Conservation (phyloP, 2,797 vertebrate genomes). For the Bradypus variegatus region DNA sequence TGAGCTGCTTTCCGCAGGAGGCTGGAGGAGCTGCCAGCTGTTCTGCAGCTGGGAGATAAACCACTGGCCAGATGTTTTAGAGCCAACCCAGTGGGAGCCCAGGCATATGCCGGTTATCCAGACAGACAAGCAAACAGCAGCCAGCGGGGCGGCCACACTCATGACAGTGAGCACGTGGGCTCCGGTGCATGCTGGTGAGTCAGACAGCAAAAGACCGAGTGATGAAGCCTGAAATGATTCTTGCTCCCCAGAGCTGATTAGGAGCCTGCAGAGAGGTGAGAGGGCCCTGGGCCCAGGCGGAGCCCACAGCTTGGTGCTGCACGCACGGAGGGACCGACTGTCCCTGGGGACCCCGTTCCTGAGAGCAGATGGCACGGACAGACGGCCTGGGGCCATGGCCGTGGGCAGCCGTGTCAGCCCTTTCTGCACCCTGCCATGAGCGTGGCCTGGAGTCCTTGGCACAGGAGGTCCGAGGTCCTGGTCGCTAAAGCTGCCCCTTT, state of each 20-base stretch:
- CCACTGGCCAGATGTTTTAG: constrained; percentile 67
- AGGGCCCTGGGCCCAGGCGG: background rate
- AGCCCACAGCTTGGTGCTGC: background rate
- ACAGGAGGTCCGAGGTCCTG: too few relatives aligned
- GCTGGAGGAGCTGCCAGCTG: constrained; percentile 6
- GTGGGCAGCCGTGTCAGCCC: background rate
- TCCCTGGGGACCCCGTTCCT: constrained; percentile 53
- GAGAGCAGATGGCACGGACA: constrained; percentile 27
- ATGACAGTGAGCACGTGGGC: constrained; percentile 57
- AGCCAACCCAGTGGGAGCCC: constrained; percentile 62
- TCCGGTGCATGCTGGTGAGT: background rate
- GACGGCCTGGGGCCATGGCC: background rate
- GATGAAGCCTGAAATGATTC: constrained; percentile 45
- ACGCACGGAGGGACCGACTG: background rate
- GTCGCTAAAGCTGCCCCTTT: too few relatives aligned
- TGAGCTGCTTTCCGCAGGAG: background rate
- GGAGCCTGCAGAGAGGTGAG: constrained; percentile 20
- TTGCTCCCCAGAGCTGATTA: constrained; percentile 46
- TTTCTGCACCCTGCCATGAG: background rate
- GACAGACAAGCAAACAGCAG: constrained; percentile 55
- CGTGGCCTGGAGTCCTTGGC: too few relatives aligned
- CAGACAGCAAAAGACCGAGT: background rate
- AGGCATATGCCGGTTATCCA: constrained; percentile 45
- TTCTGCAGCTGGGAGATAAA: constrained; percentile 55
- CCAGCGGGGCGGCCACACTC: background rate